These are phyloP conservation scores for Apodemia duryi DNA, from an alignment of 2,888 invertebrate species.

Conservation along the genomic window DNA sequence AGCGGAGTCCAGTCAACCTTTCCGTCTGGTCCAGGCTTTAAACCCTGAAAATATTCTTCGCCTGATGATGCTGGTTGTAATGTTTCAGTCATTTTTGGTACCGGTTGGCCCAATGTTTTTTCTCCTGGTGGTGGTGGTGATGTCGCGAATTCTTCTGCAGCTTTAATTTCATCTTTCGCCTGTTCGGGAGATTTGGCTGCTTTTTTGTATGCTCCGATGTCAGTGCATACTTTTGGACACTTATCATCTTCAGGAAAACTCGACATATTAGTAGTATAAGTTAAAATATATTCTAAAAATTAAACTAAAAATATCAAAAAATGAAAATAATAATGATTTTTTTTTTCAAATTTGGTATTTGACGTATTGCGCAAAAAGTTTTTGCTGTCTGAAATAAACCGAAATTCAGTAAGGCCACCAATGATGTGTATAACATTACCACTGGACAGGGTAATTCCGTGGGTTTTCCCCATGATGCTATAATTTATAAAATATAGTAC, in stretches of 20 bases:
- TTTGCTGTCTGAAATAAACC: background rate
- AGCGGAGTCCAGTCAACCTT: slow-evolving; percentile 86
- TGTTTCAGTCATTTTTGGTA: slow-evolving; percentile 21
- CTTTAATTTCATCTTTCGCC: slow-evolving; percentile 35
- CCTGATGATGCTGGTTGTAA: slow-evolving; percentile 33
- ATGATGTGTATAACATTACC: no score
- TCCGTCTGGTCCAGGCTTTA: slow-evolving; percentile 84
- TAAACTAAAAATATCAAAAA: background rate
- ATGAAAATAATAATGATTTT: background rate
- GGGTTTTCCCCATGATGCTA: no score
- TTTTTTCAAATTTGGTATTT: background rate
- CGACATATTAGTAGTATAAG: background rate
- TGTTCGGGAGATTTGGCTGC: slow-evolving; percentile 44
- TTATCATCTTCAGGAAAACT: slow-evolving; percentile 45
- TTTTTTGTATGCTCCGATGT: slow-evolving; percentile 60
- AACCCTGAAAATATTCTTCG: slow-evolving; percentile 48
- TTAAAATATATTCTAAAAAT: background rate
- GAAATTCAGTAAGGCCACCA: no score
- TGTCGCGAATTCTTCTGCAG: slow-evolving; percentile 29
- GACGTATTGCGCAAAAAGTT: background rate
- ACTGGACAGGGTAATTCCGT: no score
- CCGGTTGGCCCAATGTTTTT: slow-evolving; percentile 16
- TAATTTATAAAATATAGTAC: no score
- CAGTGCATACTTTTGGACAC: slow-evolving; percentile 57
- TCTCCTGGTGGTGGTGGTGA: slow-evolving; percentile 33